Evolutionary conservation across 2,888 invertebrate genomes (phyloP).

Genomic region (Dasysyrphus albostriatus): DNA sequence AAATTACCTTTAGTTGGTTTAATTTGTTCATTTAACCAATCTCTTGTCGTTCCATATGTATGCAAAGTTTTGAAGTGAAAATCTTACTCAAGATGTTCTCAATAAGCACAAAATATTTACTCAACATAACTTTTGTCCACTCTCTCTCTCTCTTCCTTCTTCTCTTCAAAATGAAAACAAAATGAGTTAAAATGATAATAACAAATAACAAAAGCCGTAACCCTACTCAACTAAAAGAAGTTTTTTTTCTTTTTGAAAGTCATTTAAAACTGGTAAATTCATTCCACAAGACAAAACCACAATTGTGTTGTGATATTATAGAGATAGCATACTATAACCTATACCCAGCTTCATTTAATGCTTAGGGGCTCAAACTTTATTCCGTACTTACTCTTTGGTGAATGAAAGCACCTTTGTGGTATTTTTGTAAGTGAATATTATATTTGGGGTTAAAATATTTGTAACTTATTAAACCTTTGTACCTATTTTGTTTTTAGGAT

Average conservation of each 20-base stretch:
- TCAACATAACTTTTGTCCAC: slow-evolving; percentile 14
- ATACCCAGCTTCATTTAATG: background rate
- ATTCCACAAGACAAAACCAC: slow-evolving; percentile 37
- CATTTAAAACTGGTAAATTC: slow-evolving; percentile 63
- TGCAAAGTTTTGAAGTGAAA: slow-evolving; percentile 25
- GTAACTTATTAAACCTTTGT: background rate
- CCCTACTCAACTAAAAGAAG: slow-evolving; percentile 12
- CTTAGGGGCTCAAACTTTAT: slow-evolving; percentile 22
- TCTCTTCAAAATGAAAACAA: slow-evolving; percentile 23
- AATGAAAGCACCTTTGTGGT: slow-evolving; percentile 47
- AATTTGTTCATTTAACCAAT: too few relatives aligned
- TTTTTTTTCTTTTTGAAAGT: slow-evolving; percentile 68
- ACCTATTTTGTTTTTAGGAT: slow-evolving; percentile 14
- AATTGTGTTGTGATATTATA: background rate
- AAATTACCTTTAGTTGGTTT: too few relatives aligned
- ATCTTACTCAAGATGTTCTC: background rate
- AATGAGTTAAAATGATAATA: slow-evolving; percentile 23
- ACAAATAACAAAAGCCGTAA: slow-evolving; percentile 42
- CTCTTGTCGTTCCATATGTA: too few relatives aligned
- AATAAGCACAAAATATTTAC: slow-evolving; percentile 7
- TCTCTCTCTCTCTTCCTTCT: background rate
- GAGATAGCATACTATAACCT: background rate
- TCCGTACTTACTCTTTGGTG: slow-evolving; percentile 41
- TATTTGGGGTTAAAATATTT: slow-evolving; percentile 37
- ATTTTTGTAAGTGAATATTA: background rate